Percentiles rank a stretch among this genome's conserved stretches.
These are phyloP conservation scores for Daubentonia madagascariensis DNA, from an alignment of 2,113 vertebrate species.

Conservation along the genomic window DNA sequence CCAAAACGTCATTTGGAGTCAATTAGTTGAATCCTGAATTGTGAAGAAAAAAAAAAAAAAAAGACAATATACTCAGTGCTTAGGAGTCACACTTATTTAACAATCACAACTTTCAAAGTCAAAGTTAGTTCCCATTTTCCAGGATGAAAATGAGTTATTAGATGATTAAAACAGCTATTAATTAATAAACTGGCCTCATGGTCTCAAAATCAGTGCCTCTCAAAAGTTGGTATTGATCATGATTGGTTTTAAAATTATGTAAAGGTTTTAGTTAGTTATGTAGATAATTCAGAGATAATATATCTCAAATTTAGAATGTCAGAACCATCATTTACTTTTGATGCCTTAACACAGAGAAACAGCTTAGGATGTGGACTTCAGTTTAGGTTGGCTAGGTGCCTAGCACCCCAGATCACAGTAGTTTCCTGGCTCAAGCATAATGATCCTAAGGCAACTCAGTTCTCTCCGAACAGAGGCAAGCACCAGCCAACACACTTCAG, in stretches of 20 bases:
- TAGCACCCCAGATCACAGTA: background rate
- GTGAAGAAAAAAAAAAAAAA: background rate
- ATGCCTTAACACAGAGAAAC: background rate
- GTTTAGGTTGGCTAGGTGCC: background rate
- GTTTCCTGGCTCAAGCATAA: background rate
- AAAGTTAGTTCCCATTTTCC: conserved; percentile 14
- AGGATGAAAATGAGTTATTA: background rate
- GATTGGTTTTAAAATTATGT: background rate
- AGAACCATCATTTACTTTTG: background rate
- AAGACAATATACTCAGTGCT: background rate
- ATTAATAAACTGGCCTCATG: background rate
- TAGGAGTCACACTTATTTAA: background rate
- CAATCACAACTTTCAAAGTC: conserved; percentile 31
- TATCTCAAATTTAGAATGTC: background rate
- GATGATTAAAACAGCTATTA: background rate
- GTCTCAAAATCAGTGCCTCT: background rate
- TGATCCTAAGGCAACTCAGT: background rate
- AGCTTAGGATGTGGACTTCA: background rate
- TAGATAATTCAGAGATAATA: background rate
- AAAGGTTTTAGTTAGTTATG: background rate
- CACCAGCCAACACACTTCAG: background rate
- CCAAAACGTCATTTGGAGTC: background rate
- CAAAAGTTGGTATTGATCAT: background rate
- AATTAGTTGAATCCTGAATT: background rate
- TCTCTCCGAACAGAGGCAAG: background rate